Base-by-base conservation (phyloP, 2,113 vertebrate genomes). In the Pholis gunnellus region DNA sequence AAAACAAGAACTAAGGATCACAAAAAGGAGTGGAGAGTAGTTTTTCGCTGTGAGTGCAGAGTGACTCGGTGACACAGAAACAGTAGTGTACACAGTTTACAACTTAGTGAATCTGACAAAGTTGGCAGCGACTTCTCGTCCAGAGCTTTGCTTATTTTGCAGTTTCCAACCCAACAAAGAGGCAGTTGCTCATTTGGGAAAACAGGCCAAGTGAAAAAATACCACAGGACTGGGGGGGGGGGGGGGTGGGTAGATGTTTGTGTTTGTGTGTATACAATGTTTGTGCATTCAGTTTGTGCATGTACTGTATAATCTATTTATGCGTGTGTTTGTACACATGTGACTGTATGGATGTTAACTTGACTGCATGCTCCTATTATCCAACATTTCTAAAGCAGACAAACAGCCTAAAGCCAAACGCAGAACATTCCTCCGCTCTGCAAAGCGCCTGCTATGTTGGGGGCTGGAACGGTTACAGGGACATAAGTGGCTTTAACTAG, bases 81-180 rank as follows among this genome's bases (percentile, higher is more conserved):
- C 83, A 78, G 71, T 48, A 52, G 86, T 68, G 81, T 46, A 7
- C 66, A 54, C 76, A 20, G 75, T 85, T 79, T 78, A 78, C 20
- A 4, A 71, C 63, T 82, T n/a, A 29, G 60, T 2, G 38, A 75
- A 78, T 67, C 74, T 0, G 80, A 78, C 79, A 80, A 86, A 78
- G 66, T 82, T 84, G 86, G 87, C 77, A 74, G 74, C 2, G 9
- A 46, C 29, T 67, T 75, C 82, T 80, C 14, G 2, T 80, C 56
- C 67, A 9, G 81, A 78, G 81, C 73, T 87, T 56, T 82, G 85
- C 88, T 85, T 85, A 87, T 88, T 85, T 83, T 78, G 75, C 87
- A 88, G 68, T 89, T 93, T 93, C 76, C 73, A 85, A 56, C 42
- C 40, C 87, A 84, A 87, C 88, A 83, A 90, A 85, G 82, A 78